phyloP scores from a whole-genome alignment of 2,113 vertebrate genomes.

The Parotia lawesii region DNA sequence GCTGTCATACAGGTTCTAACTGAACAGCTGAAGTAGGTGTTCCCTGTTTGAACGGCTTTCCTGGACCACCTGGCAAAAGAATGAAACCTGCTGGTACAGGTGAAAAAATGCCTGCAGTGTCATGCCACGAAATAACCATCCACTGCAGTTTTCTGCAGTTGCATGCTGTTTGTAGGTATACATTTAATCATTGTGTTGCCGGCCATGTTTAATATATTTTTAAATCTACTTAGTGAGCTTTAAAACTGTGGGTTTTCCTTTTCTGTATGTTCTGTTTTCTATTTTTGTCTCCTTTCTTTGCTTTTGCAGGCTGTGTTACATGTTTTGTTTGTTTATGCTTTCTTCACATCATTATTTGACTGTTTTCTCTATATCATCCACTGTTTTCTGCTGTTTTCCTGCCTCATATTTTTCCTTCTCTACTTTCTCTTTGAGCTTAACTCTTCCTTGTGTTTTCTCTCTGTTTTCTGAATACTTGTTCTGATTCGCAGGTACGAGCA shows the following conservation, averaged over 20 bases:
- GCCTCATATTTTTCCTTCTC: neutral
- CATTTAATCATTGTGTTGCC: neutral
- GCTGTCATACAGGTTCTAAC: conserved; percentile 8
- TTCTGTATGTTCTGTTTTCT: neutral
- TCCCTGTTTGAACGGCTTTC: neutral
- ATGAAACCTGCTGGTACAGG: conserved; percentile 26
- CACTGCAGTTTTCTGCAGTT: neutral
- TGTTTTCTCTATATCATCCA: neutral
- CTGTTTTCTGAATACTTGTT: neutral
- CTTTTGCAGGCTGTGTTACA: neutral
- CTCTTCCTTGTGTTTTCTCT: neutral
- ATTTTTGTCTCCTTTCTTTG: neutral
- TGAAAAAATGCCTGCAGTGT: conserved; percentile 15
- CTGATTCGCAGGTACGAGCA: neutral
- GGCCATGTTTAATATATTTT: neutral
- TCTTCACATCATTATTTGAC: neutral
- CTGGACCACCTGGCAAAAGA: neutral
- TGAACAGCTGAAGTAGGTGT: conserved; percentile 30
- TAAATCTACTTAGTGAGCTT: neutral
- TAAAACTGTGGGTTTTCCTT: neutral
- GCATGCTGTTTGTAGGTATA: neutral
- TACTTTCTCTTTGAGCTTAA: neutral
- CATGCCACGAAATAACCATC: neutral
- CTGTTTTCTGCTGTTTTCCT: neutral
- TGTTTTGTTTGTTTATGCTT: neutral